These are phyloP conservation scores for Eupeodes corollae DNA, from an alignment of 1,140 invertebrate species.

Conservation along the genomic window DNA sequence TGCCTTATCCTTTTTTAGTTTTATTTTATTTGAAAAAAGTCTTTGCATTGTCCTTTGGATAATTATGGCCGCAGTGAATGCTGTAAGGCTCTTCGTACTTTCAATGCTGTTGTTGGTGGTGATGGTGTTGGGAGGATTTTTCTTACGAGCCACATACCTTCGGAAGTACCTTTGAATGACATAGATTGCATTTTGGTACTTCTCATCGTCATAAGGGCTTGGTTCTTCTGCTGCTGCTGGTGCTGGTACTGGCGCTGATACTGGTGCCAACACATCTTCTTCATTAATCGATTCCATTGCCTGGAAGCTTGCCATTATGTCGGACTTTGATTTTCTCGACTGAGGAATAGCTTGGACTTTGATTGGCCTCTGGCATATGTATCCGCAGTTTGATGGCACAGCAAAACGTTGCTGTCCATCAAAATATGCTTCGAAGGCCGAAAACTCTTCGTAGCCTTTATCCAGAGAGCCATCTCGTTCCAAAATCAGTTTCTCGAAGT, in stretches of 20 bases:
- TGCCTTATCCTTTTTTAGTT: slow-evolving; percentile 6
- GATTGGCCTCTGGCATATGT: too few species aligned
- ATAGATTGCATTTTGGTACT: slow-evolving; percentile 16
- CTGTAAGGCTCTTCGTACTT: too few species aligned
- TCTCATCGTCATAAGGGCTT: slow-evolving; percentile 11
- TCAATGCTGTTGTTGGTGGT: too few species aligned
- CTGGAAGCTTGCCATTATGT: too few species aligned
- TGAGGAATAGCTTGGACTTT: too few species aligned
- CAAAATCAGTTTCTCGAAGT: neutral
- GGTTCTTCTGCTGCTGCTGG: slow-evolving; percentile 13
- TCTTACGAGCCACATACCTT: neutral
- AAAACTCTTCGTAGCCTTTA: too few species aligned
- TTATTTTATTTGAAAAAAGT: slow-evolving; percentile 11
- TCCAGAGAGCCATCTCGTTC: too few species aligned
- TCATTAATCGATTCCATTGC: too few species aligned
- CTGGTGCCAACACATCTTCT: too few species aligned
- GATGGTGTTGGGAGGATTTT: slow-evolving; percentile 12
- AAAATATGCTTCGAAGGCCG: neutral
- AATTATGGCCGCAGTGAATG: slow-evolving; percentile 18
- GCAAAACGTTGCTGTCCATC: slow-evolving; percentile 3
- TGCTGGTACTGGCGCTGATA: too few species aligned
- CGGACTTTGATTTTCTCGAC: too few species aligned
- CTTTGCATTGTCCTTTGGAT: slow-evolving; percentile 24
- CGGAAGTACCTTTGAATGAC: slow-evolving; percentile 17
- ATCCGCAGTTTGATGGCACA: too few species aligned